Conservation (phyloP, 2,113 vertebrate genomes). For the Dipodomys stephensi region DNA sequence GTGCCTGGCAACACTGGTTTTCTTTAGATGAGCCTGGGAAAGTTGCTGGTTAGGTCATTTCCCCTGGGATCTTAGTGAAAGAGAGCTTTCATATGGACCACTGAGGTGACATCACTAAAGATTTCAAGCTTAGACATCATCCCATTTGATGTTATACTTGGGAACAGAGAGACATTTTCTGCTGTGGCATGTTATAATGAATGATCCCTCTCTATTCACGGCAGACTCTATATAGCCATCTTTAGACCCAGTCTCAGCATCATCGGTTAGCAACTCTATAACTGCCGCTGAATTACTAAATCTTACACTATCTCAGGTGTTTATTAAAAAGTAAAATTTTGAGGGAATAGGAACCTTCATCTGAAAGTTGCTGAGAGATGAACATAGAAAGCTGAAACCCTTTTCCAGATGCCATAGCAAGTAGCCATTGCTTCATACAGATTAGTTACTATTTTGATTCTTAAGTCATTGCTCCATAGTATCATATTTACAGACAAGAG, state of each 20-base stretch:
- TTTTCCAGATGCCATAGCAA: not conserved
- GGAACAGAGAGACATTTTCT: not conserved
- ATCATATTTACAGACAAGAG: not conserved
- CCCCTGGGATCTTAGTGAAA: constrained; percentile 7
- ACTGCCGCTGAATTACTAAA: not conserved
- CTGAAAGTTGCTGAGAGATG: not conserved
- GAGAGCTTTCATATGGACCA: not conserved
- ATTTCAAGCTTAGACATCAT: not conserved
- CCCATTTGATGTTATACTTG: not conserved
- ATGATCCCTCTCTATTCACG: not conserved
- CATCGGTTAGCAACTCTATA: not conserved
- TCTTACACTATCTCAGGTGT: not conserved
- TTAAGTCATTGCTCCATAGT: not conserved
- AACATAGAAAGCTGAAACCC: not conserved
- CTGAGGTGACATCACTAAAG: not conserved
- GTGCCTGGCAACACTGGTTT: not conserved
- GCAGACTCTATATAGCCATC: not conserved
- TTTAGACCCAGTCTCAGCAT: not conserved
- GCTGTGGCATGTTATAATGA: no score
- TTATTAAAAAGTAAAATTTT: not conserved
- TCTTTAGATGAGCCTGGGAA: not conserved
- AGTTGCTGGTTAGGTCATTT: not conserved
- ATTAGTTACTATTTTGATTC: constrained; percentile 10
- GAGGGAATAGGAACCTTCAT: not conserved
- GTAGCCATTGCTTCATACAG: not conserved